Conservation (phyloP, 2,888 invertebrate genomes). For the Microctonus hyperodae region DNA sequence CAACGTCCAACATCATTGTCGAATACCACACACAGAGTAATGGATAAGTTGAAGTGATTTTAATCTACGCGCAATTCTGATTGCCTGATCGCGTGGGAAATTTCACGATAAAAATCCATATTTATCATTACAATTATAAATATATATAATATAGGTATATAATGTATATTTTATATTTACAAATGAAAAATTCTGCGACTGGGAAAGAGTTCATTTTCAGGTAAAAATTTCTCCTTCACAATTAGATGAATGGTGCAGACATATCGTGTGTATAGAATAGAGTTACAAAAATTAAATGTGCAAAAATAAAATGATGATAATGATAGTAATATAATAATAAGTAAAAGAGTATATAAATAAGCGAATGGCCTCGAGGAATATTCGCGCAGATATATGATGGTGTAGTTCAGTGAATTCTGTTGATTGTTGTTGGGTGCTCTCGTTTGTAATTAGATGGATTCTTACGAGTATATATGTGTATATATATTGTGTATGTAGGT, state of each 20-base stretch:
- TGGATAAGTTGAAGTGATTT: conserved; percentile 11
- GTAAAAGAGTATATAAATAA: conserved; percentile 1
- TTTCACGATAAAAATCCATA: conserved; percentile 11
- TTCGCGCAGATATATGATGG: conserved; percentile 50
- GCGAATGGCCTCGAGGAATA: conserved; percentile 32
- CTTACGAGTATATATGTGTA: conserved; percentile 48
- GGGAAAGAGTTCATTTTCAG: background rate
- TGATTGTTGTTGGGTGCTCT: conserved; percentile 62
- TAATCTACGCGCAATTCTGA: conserved; percentile 36
- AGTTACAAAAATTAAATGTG: no score
- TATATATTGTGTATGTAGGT: no score
- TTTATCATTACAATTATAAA: background rate
- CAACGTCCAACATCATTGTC: conserved; percentile 23
- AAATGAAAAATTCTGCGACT: background rate
- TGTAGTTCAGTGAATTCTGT: conserved; percentile 49
- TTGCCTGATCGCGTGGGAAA: conserved; percentile 41
- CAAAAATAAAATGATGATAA: no score
- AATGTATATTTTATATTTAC: no score
- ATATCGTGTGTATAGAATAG: no score
- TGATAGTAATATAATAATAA: background rate
- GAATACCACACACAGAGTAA: conserved; percentile 23
- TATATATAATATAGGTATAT: background rate
- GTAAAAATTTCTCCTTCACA: background rate
- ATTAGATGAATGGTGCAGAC: no score
- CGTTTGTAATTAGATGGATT: conserved; percentile 58